phyloP scores from a whole-genome alignment of 2,797 vertebrate genomes.

The Phrynocephalus vlangalii region DNA sequence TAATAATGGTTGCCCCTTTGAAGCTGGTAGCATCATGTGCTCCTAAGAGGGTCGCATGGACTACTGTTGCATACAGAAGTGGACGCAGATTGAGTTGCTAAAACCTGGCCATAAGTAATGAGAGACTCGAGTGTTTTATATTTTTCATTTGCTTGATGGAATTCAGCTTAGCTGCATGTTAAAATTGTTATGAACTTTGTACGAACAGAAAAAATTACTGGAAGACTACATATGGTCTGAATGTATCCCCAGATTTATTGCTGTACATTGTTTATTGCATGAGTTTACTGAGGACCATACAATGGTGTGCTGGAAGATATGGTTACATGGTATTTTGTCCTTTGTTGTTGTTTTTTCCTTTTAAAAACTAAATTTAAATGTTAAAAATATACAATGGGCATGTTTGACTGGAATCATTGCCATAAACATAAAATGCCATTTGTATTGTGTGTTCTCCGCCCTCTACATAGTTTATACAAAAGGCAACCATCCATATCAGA shows the following conservation, averaged over 20 bases:
- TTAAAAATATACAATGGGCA: background rate
- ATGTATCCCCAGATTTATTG: background rate
- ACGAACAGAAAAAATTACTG: background rate
- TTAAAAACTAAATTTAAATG: background rate
- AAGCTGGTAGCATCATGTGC: too few species aligned
- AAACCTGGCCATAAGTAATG: background rate
- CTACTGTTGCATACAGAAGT: background rate
- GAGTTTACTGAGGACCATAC: background rate
- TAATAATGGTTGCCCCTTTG: background rate
- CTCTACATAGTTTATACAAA: background rate
- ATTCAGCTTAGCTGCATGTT: background rate
- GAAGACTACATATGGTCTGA: background rate
- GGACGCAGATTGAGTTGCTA: background rate
- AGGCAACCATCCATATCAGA: background rate
- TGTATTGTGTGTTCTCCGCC: conserved; percentile 18
- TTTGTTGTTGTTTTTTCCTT: too few species aligned
- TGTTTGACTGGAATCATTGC: conserved; percentile 36
- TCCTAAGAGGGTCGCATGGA: too few species aligned
- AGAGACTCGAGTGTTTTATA: rapidly evolving
- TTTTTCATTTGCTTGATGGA: conserved; percentile 21
- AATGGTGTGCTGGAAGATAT: background rate
- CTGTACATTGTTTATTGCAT: background rate
- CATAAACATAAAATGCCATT: conserved; percentile 41
- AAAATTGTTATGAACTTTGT: conserved; percentile 31
- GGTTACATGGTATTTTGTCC: background rate